A percentile compares a stretch with the other conserved stretches of the same genome.
Evolutionary conservation across 1,140 invertebrate genomes (phyloP).

Genomic region (Stegodyphus dumicola): DNA sequence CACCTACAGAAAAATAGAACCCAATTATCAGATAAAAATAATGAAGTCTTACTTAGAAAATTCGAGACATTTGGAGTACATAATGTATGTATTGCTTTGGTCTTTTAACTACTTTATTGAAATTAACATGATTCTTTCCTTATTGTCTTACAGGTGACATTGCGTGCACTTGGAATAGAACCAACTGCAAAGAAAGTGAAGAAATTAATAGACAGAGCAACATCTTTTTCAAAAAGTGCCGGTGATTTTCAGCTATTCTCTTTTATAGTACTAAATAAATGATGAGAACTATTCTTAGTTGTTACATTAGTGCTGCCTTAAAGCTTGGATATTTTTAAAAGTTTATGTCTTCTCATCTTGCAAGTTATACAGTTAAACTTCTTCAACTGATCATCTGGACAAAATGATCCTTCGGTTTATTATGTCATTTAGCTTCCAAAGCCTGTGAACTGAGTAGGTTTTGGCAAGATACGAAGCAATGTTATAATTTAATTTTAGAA

Average conservation of each 20-base stretch:
- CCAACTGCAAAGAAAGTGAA: slow-evolving; percentile 38
- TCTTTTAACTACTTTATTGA: no score
- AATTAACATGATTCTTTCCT: not conserved
- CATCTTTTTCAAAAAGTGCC: not conserved
- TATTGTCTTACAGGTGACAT: slow-evolving; percentile 1
- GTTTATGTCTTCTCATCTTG: not conserved
- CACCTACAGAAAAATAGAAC: not conserved
- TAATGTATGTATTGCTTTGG: no score
- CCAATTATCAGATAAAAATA: not conserved
- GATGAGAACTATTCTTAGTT: not conserved
- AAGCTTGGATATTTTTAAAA: not conserved
- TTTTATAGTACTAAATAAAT: not conserved
- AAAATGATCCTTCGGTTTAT: no score
- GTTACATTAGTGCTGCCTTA: not conserved
- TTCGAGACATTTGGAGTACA: not conserved
- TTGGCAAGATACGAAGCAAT: no score
- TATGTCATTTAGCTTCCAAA: no score
- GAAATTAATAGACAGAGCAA: slow-evolving; percentile 17
- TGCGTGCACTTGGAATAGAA: slow-evolving; percentile 45
- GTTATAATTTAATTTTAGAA: no score
- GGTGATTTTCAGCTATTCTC: not conserved
- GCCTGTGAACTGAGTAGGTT: no score
- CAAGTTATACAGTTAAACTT: not conserved
- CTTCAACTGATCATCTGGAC: no score
- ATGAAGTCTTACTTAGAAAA: not conserved